Conservation (phyloP, 2,888 invertebrate genomes). For the Clanis bilineata region DNA sequence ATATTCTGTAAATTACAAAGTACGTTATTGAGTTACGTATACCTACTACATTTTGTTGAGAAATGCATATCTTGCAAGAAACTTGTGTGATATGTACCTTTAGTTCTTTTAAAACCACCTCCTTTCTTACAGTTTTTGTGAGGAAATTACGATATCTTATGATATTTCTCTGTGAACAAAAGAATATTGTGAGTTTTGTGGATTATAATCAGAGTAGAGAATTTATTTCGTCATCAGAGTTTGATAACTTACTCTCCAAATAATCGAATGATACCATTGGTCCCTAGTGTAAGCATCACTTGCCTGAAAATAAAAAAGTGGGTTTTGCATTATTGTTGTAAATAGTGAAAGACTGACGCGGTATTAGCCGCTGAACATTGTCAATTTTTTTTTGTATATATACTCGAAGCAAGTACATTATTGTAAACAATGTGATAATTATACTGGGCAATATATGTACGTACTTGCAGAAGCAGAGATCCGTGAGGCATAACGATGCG, state of each 20-base stretch:
- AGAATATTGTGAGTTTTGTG: neutral
- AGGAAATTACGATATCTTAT: slow-evolving; percentile 88
- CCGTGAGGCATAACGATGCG: slow-evolving; percentile 89
- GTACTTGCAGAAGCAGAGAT: slow-evolving; percentile 87
- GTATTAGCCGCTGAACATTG: neutral
- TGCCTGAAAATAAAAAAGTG: slow-evolving; percentile 79
- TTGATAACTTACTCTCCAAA: slow-evolving; percentile 85
- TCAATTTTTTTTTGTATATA: neutral
- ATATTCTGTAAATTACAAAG: slow-evolving; percentile 80
- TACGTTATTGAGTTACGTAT: neutral
- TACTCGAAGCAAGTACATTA: neutral
- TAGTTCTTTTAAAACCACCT: slow-evolving; percentile 88
- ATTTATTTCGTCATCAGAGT: neutral
- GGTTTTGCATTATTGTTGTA: neutral
- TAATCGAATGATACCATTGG: slow-evolving; percentile 91
- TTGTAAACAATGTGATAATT: neutral
- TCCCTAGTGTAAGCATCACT: slow-evolving; percentile 90
- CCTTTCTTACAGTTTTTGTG: slow-evolving; percentile 85
- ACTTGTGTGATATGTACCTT: slow-evolving; percentile 75
- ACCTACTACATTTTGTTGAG: neutral
- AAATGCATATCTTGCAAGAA: neutral
- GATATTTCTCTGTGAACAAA: slow-evolving; percentile 85
- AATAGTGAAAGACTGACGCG: neutral
- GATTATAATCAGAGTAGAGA: neutral
- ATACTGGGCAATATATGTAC: slow-evolving; percentile 18